Conservation (phyloP, 1,140 invertebrate species). For the Meloidogyne exigua region DNA sequence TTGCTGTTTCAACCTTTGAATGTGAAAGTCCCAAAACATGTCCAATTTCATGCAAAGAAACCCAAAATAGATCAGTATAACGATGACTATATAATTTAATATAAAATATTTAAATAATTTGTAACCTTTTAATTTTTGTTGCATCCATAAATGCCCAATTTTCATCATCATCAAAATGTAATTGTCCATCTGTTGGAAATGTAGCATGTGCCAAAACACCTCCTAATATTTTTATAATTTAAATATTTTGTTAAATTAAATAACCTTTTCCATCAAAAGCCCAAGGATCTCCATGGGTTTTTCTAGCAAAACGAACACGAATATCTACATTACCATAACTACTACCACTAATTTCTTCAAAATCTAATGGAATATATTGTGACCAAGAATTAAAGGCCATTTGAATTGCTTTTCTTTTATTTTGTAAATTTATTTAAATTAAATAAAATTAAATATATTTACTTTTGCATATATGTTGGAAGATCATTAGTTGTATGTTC, state of each 20-base stretch:
- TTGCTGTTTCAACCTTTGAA: slow-evolving; percentile 22
- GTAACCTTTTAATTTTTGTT: slow-evolving; percentile 45
- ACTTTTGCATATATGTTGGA: slow-evolving; percentile 42
- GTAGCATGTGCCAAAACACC: slow-evolving; percentile 61
- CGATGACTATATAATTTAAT: slow-evolving; percentile 14
- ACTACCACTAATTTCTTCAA: slow-evolving; percentile 36
- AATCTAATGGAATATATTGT: slow-evolving; percentile 47
- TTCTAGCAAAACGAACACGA: slow-evolving; percentile 56
- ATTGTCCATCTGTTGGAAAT: slow-evolving; percentile 56
- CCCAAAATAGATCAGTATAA: slow-evolving; percentile 21
- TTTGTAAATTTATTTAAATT: background rate
- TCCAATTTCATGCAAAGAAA: slow-evolving; percentile 24
- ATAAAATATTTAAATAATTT: background rate
- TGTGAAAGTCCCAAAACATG: slow-evolving; percentile 27
- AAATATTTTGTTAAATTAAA: background rate
- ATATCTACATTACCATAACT: slow-evolving; percentile 51
- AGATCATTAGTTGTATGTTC: slow-evolving; percentile 52
- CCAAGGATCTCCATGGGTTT: slow-evolving; percentile 57
- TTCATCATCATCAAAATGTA: slow-evolving; percentile 62
- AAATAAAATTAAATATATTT: slow-evolving; percentile 7
- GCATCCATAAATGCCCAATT: slow-evolving; percentile 59
- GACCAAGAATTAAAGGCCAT: slow-evolving; percentile 59
- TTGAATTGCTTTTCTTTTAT: slow-evolving; percentile 44
- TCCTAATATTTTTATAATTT: slow-evolving; percentile 35
- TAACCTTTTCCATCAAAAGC: slow-evolving; percentile 61